Percentiles rank a stretch among this genome's conserved stretches.
Evolutionary conservation across 2,888 invertebrate genomes (phyloP).

Genomic region (Laspeyria flexula): DNA sequence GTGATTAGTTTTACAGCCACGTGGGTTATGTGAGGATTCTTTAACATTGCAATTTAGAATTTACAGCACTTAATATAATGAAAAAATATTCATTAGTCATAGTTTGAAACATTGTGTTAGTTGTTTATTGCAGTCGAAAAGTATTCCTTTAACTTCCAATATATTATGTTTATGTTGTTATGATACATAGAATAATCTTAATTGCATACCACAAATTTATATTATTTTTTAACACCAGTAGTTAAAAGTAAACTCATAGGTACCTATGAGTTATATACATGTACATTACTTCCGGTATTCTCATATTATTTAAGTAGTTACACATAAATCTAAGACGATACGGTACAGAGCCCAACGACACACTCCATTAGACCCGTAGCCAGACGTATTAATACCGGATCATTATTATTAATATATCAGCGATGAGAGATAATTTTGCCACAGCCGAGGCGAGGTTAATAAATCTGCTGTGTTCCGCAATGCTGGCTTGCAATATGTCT

Average conservation of each 20-base stretch:
- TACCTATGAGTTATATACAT: too few relatives aligned
- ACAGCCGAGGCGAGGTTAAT: slow-evolving; percentile 47
- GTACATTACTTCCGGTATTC: too few relatives aligned
- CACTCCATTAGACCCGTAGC: slow-evolving; percentile 60
- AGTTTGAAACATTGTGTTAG: too few relatives aligned
- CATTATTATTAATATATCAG: slow-evolving; percentile 73
- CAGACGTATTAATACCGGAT: slow-evolving; percentile 65
- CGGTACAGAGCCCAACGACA: slow-evolving; percentile 51
- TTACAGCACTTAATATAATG: background rate
- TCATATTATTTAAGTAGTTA: too few relatives aligned
- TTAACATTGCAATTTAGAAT: background rate
- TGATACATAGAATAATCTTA: too few relatives aligned
- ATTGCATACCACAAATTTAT: too few relatives aligned
- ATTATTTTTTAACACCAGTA: too few relatives aligned
- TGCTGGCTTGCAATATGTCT: slow-evolving; percentile 45
- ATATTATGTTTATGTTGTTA: too few relatives aligned
- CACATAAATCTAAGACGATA: slow-evolving; percentile 37
- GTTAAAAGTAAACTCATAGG: too few relatives aligned
- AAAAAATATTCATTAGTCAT: background rate
- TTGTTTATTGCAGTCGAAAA: too few relatives aligned
- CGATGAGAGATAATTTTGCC: slow-evolving; percentile 57
- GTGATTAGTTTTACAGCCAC: slow-evolving; percentile 19
- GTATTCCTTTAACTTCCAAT: too few relatives aligned
- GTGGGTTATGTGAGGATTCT: background rate
- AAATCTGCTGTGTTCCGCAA: slow-evolving; percentile 48